A percentile compares a stretch with the other conserved stretches of the same genome.
Conservation (phyloP, 2,888 invertebrate genomes). For the Nephrotoma guestfalica region DNA sequence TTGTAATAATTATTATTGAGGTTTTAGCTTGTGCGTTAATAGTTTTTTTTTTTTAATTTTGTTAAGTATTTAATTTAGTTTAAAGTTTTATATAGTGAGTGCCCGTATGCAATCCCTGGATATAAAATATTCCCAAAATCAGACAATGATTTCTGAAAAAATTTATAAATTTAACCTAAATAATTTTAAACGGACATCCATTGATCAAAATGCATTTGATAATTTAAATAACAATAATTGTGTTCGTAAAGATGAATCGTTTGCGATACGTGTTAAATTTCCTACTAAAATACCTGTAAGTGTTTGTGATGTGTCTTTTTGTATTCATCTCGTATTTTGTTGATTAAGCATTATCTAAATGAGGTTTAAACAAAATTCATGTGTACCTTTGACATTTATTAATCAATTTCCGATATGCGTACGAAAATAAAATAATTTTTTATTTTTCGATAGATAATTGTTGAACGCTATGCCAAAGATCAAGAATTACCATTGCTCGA, state of each 20-base stretch:
- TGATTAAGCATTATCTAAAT: no score
- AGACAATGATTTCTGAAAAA: background rate
- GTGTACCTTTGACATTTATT: background rate
- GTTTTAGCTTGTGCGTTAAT: background rate
- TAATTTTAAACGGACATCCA: background rate
- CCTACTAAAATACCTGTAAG: slow-evolving; percentile 70
- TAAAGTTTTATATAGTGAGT: background rate
- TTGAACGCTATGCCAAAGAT: slow-evolving; percentile 69
- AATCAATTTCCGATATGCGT: background rate
- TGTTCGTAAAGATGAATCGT: slow-evolving; percentile 50
- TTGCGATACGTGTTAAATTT: slow-evolving; percentile 61
- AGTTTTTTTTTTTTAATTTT: background rate
- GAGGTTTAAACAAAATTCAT: background rate
- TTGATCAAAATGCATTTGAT: background rate
- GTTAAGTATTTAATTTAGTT: background rate
- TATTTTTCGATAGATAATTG: slow-evolving; percentile 47
- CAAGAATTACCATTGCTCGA: slow-evolving; percentile 58
- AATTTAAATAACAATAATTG: background rate
- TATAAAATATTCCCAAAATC: background rate
- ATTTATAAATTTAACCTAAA: background rate
- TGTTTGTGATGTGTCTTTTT: slow-evolving; percentile 16
- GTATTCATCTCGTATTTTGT: background rate
- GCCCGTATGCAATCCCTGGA: background rate
- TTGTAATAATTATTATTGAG: background rate
- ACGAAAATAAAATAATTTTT: background rate